A percentile compares a stretch with the other conserved stretches of the same genome.
phyloP scores from a whole-genome alignment of 1,140 invertebrate genomes.

The Paraescarpia echinospica region DNA sequence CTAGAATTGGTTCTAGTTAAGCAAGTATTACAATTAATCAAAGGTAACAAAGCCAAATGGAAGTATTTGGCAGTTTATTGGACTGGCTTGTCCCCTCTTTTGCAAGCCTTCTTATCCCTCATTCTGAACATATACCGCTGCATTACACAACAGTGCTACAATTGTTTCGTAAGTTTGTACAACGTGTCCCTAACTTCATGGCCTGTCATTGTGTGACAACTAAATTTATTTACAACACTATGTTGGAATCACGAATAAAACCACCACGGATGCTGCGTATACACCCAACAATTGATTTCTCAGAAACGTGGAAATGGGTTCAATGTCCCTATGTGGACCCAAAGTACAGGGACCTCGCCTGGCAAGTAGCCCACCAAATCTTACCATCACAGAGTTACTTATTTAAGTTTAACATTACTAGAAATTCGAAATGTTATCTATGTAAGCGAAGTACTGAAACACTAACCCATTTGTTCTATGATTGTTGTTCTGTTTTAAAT shows the following conservation, averaged over 20 bases:
- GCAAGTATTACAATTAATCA: neutral
- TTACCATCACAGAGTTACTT: neutral
- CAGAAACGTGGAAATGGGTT: too few species aligned
- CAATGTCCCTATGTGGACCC: too few species aligned
- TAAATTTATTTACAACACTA: too few species aligned
- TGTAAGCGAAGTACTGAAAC: neutral
- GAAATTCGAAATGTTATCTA: neutral
- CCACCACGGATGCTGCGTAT: too few species aligned
- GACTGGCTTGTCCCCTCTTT: neutral
- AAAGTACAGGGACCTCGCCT: neutral
- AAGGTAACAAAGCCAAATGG: neutral
- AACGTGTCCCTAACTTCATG: too few species aligned
- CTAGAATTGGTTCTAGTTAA: neutral
- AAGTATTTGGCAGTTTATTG: neutral
- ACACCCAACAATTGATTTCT: too few species aligned
- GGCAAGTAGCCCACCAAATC: neutral
- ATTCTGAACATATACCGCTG: neutral
- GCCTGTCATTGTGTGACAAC: too few species aligned
- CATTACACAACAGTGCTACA: neutral
- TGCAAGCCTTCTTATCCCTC: neutral
- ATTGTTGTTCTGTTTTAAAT: neutral
- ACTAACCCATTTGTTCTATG: neutral
- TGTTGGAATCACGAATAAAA: too few species aligned
- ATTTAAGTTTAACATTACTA: neutral
- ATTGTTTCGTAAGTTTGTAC: neutral